These are phyloP conservation scores for Argentina silus DNA, from an alignment of 2,797 vertebrate genomes.

Conservation along the genomic window DNA sequence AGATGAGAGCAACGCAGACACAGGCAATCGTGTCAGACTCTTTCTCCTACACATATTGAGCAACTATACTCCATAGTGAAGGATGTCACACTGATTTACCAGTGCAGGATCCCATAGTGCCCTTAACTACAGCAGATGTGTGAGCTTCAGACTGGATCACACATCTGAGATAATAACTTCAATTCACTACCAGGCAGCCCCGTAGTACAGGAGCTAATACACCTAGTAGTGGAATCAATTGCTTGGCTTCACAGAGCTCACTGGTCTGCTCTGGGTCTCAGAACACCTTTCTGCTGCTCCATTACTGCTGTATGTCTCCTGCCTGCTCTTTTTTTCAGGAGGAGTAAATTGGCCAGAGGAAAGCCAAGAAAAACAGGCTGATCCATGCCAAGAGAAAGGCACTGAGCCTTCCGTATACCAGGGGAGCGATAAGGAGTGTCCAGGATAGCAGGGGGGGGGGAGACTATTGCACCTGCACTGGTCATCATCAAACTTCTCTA, in stretches of 20 bases:
- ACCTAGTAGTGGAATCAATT: background rate
- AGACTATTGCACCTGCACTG: background rate
- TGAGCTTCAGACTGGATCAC: background rate
- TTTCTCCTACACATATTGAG: background rate
- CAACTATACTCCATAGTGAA: constrained; percentile 8
- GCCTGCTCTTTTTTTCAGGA: background rate
- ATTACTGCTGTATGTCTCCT: background rate
- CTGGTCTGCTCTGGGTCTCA: background rate
- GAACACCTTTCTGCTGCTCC: background rate
- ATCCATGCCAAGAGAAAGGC: constrained; percentile 57
- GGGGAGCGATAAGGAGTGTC: background rate
- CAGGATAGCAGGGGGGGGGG: background rate
- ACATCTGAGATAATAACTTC: background rate
- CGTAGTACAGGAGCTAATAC: background rate
- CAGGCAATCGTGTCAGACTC: background rate
- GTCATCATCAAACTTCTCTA: no score
- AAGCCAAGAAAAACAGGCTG: constrained; percentile 38
- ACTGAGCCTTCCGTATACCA: constrained; percentile 25
- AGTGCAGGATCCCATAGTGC: constrained; percentile 47
- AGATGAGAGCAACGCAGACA: background rate
- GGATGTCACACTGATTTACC: constrained; percentile 25
- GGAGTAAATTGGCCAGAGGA: background rate
- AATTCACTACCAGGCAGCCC: background rate
- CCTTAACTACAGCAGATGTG: constrained; percentile 60
- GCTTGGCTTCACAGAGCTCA: no score